A percentile compares a stretch with the other conserved stretches of the same genome.
phyloP scores from a whole-genome alignment of 2,797 vertebrate species.

The Ctenopoma multispine region DNA sequence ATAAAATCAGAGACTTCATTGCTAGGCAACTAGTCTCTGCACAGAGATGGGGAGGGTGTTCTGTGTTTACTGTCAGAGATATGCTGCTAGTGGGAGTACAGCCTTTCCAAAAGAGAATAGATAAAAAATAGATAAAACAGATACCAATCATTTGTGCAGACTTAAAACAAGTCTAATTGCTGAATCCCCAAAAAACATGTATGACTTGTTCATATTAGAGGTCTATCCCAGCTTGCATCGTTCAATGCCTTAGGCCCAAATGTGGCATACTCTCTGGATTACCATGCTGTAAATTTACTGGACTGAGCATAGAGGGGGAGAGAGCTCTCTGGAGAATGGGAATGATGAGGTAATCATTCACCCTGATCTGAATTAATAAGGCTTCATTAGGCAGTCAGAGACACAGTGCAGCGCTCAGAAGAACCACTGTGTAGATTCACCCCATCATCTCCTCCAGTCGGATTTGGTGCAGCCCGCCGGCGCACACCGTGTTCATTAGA shows the following conservation, averaged over 20 bases:
- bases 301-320: slow-evolving; percentile 61
- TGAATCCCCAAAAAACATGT: slow-evolving; percentile 49
- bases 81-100: slow-evolving; percentile 77
- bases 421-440: slow-evolving; percentile 69
- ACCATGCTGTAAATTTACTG: slow-evolving; percentile 69
- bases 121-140: slow-evolving; percentile 67
- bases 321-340: slow-evolving; percentile 75
- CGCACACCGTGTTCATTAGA: slow-evolving; percentile 50
- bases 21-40: slow-evolving; percentile 88
- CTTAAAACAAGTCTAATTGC: slow-evolving; percentile 66
- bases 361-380: slow-evolving; percentile 86
- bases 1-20: slow-evolving; percentile 87
- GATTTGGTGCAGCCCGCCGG: slow-evolving; percentile 54
- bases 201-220: slow-evolving; percentile 55
- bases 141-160: slow-evolving; percentile 59
- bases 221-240: slow-evolving; percentile 21
- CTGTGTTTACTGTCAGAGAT: slow-evolving; percentile 77
- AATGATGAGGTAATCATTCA: slow-evolving; percentile 86
- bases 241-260: slow-evolving; percentile 30
- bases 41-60: slow-evolving; percentile 75
- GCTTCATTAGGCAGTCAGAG: slow-evolving; percentile 81
- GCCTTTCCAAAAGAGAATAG: slow-evolving; percentile 73
- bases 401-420: slow-evolving; percentile 68
- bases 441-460: slow-evolving; percentile 62
- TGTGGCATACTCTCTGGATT: slow-evolving; percentile 50